Evolutionary conservation across 1,140 invertebrate species (phyloP).

Genomic region (Pygmarrhopalites habei): DNA sequence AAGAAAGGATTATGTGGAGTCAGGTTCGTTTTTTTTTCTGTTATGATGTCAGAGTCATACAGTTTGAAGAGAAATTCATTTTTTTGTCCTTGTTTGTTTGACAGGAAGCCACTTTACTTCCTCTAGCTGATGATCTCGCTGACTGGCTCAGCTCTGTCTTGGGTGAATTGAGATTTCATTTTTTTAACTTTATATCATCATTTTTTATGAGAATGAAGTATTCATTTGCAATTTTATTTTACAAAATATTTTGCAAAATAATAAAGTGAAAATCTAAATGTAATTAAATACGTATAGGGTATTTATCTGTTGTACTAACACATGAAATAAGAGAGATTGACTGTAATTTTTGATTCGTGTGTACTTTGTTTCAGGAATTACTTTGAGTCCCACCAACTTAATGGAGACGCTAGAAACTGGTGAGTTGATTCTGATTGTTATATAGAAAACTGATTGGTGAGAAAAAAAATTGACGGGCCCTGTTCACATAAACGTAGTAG

Average conservation of each 20-base stretch:
- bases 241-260: not conserved
- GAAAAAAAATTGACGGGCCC: conserved; percentile 67
- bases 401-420: conserved; percentile 71
- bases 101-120: conserved; percentile 68
- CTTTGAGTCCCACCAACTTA: conserved; percentile 58
- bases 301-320: not conserved
- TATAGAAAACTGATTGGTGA: no score
- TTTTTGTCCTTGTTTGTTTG: no score
- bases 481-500: conserved; percentile 64
- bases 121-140: conserved; percentile 73
- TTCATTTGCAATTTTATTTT: not conserved
- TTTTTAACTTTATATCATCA: not conserved
- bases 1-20: conserved; percentile 64
- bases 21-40: no score
- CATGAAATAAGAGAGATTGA: not conserved
- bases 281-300: not conserved
- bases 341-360: not conserved
- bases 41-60: no score
- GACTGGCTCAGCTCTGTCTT: conserved; percentile 80
- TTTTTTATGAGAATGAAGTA: not conserved
- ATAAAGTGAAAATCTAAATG: not conserved
- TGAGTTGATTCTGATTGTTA: conserved; percentile 65
- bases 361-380: not conserved
- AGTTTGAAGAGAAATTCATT: no score
- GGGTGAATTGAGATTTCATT: conserved; percentile 51